A percentile compares a stretch with the other conserved stretches of the same genome.
phyloP scores from a whole-genome alignment of 2,113 vertebrate species.

The Alexandromys fortis region DNA sequence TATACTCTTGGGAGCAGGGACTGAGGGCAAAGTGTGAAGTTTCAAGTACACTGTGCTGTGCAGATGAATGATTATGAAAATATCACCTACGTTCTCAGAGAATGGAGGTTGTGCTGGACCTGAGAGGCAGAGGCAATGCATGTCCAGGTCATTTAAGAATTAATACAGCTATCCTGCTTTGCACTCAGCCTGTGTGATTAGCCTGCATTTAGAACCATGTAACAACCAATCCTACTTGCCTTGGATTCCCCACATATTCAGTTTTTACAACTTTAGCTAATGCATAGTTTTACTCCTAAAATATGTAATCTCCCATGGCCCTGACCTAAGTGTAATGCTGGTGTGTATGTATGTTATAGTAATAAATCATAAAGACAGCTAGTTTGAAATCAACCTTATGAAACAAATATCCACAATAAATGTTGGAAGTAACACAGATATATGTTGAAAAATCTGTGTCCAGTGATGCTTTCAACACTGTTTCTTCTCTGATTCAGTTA shows the following conservation, averaged over 20 bases:
- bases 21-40: no score
- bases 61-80: not conserved
- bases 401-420: no score
- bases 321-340: not conserved
- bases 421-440: not conserved
- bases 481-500: not conserved
- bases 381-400: not conserved
- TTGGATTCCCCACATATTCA: not conserved
- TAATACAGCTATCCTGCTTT: not conserved
- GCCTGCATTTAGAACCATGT: not conserved
- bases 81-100: not conserved
- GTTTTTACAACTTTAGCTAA: not conserved
- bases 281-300: not conserved
- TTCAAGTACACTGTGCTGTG: not conserved
- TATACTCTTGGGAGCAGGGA: not conserved
- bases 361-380: not conserved
- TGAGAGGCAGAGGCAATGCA: not conserved
- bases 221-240: no score
- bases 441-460: not conserved
- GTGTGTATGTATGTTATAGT: accelerated
- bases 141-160: not conserved
- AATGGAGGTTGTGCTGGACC: no score
- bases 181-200: not conserved
- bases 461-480: not conserved
- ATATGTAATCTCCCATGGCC: not conserved